Conservation (phyloP, 2,113 vertebrate genomes). For the Protobothrops flavoviridis region DNA sequence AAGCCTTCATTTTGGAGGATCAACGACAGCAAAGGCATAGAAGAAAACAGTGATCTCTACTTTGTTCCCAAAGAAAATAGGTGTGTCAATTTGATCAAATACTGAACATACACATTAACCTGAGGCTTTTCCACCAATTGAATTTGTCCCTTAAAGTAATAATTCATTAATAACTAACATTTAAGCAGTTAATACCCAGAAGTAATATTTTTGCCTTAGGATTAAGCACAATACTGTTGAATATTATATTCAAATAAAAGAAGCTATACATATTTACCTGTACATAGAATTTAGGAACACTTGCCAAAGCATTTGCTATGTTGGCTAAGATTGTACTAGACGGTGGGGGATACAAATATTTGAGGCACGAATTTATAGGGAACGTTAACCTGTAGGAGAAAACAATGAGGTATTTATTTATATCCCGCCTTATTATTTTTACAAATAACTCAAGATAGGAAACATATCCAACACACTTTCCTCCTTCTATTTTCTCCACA, state of each 20-base stretch:
- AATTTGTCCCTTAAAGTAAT: not conserved
- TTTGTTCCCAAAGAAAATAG: not conserved
- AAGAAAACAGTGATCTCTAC: not conserved
- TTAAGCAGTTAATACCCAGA: not conserved
- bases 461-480: not conserved
- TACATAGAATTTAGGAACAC: conserved; percentile 95
- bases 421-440: not conserved
- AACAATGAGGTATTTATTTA: not conserved
- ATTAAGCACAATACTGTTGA: not conserved
- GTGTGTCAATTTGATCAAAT: not conserved
- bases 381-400: conserved; percentile 83
- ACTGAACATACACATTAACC: not conserved
- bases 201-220: not conserved
- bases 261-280: conserved; percentile 77
- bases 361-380: conserved; percentile 89
- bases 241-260: not conserved
- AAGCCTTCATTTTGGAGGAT: not conserved
- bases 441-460: not conserved
- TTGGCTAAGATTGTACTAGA: conserved; percentile 88
- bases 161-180: not conserved
- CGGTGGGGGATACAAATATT: conserved; percentile 94
- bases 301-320: conserved; percentile 89
- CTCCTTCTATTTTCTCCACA: not conserved
- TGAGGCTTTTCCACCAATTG: not conserved
- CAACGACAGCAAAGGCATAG: not conserved